These are phyloP conservation scores for Sphaerodactylus townsendi DNA, from an alignment of 2,113 vertebrate species.

Conservation along the genomic window DNA sequence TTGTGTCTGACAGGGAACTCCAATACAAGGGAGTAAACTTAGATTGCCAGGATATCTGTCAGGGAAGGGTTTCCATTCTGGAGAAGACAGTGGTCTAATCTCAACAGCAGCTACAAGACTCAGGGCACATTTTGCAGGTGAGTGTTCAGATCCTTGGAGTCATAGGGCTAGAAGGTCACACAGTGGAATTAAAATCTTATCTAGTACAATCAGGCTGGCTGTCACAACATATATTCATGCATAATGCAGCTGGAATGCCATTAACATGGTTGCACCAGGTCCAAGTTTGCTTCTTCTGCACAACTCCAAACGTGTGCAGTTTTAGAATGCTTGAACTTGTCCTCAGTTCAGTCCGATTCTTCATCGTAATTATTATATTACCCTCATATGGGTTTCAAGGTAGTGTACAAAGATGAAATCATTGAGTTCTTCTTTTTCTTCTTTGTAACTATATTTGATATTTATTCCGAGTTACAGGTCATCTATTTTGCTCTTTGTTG, in stretches of 20 bases:
- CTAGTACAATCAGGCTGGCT: background rate
- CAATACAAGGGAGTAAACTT: conserved; percentile 95
- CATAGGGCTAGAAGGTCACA: background rate
- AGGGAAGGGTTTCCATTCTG: conserved; percentile 93
- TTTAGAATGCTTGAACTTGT: background rate
- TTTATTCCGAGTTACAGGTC: background rate
- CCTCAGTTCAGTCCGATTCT: no score
- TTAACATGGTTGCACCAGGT: background rate
- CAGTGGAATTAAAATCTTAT: background rate
- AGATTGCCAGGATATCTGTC: conserved; percentile 95
- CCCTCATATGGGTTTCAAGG: no score
- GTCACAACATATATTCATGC: background rate
- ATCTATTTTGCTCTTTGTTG: background rate
- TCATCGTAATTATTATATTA: no score
- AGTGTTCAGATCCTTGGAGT: conserved; percentile 31
- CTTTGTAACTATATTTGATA: background rate
- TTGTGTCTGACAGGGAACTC: conserved; percentile 78
- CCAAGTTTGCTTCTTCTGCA: background rate
- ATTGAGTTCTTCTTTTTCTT: background rate
- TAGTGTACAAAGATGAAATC: no score
- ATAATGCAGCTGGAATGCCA: background rate
- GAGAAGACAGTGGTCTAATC: conserved; percentile 88
- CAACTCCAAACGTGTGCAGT: background rate
- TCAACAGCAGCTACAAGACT: conserved; percentile 88
- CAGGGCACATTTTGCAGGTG: conserved; percentile 85